Evolutionary conservation across 2,113 vertebrate species (phyloP).

Genomic region (Terrapene triunguis): DNA sequence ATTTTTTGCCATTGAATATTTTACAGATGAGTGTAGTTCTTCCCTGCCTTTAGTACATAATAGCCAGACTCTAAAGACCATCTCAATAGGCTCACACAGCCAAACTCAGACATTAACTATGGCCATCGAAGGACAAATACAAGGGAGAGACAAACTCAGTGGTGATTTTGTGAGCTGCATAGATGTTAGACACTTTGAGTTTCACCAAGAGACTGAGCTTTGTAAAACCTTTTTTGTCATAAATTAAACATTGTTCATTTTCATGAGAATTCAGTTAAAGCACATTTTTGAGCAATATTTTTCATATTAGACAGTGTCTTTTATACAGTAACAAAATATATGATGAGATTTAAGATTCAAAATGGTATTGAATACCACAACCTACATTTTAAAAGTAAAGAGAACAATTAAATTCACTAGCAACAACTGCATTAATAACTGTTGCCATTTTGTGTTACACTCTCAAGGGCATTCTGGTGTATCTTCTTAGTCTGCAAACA

Average conservation of each 20-base stretch:
- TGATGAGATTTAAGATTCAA: no score
- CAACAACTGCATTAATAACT: not conserved
- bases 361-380: not conserved
- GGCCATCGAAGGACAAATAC: not conserved
- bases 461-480: not conserved
- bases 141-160: not conserved
- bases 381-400: not conserved
- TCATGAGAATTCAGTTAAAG: not conserved
- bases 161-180: not conserved
- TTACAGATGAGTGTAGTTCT: not conserved
- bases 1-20: not conserved
- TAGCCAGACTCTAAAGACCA: not conserved
- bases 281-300: not conserved
- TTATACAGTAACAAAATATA: slow-evolving; percentile 2
- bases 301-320: not conserved
- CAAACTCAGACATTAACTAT: not conserved
- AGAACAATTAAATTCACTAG: slow-evolving; percentile 10
- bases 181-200: not conserved
- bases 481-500: not conserved
- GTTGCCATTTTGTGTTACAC: not conserved
- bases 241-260: not conserved
- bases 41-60: not conserved
- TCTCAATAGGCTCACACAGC: not conserved
- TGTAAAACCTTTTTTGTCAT: not conserved
- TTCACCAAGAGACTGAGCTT: not conserved